Conservation (phyloP, 1,140 invertebrate species). For the Hypsibius dujardini region DNA sequence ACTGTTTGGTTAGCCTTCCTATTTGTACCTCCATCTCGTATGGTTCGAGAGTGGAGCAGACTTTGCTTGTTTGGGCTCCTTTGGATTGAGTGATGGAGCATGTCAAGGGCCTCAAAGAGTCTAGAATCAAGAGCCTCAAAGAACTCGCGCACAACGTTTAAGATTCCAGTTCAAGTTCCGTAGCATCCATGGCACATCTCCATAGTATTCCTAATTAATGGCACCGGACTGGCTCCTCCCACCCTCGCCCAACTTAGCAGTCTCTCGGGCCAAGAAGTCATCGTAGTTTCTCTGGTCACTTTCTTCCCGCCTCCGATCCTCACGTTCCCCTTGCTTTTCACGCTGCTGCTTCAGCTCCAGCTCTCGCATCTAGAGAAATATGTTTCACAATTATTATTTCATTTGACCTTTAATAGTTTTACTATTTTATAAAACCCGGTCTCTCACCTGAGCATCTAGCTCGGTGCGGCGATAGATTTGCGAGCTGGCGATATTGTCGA, state of each 20-base stretch:
- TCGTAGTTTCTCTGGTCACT: not conserved
- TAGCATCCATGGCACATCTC: too few relatives aligned
- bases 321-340: not conserved
- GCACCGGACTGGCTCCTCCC: too few relatives aligned
- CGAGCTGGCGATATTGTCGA: not conserved
- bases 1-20: too few relatives aligned
- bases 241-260: not conserved
- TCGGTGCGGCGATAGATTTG: not conserved
- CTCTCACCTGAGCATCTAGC: not conserved
- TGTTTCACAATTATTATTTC: not conserved
- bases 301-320: not conserved
- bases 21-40: too few relatives aligned
- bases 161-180: too few relatives aligned
- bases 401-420: not conserved
- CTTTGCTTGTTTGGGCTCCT: too few relatives aligned
- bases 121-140: too few relatives aligned
- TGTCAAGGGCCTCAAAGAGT: too few relatives aligned
- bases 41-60: too few relatives aligned
- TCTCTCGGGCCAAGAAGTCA: slow-evolving; percentile 3
- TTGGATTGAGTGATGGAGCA: too few relatives aligned
- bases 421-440: not conserved
- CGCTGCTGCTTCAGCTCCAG: not conserved
- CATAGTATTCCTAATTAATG: too few relatives aligned
- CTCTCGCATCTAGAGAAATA: not conserved
- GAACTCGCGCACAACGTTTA: too few relatives aligned